These are phyloP conservation scores for Atractosteus spatula DNA, from an alignment of 2,113 vertebrate species.

Conservation along the genomic window DNA sequence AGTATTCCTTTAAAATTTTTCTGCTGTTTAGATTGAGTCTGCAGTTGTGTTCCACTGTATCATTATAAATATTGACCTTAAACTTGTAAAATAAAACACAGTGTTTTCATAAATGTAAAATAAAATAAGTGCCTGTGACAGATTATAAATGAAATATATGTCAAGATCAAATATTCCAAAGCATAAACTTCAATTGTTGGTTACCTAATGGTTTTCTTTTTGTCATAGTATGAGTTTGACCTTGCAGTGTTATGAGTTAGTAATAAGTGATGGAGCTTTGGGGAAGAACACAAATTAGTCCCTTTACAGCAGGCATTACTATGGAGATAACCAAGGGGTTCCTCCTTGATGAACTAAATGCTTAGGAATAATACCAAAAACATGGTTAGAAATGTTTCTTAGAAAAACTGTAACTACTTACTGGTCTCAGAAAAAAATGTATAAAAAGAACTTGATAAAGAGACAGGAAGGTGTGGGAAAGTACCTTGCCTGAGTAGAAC, in stretches of 20 bases:
- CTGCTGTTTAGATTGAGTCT: too few species aligned
- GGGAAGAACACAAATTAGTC: conserved; percentile 28
- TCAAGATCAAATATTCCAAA: conserved; percentile 22
- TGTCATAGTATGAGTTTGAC: conserved; percentile 22
- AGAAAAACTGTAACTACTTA: not conserved
- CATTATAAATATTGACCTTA: too few species aligned
- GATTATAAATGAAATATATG: conserved; percentile 28
- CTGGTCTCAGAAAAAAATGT: too few species aligned
- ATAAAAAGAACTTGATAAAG: too few species aligned
- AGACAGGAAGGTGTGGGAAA: too few species aligned
- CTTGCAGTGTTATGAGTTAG: conserved; percentile 18
- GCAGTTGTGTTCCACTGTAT: not conserved
- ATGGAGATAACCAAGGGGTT: conserved; percentile 16
- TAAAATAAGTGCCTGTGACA: conserved; percentile 7
- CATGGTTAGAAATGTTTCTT: conserved; percentile 1
- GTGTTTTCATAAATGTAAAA: too few species aligned
- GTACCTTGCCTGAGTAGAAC: too few species aligned
- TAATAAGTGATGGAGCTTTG: conserved; percentile 19
- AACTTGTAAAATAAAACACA: too few species aligned
- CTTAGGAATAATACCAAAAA: conserved; percentile 14
- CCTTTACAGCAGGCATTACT: conserved; percentile 17
- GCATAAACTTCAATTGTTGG: conserved; percentile 12
- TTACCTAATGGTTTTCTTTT: conserved; percentile 18
- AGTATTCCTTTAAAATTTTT: too few species aligned
- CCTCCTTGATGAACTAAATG: conserved; percentile 21